Percentiles rank a stretch among this genome's conserved stretches.
Evolutionary conservation across 2,797 vertebrate species (phyloP).

Genomic region (Gallinago nigripennis): DNA sequence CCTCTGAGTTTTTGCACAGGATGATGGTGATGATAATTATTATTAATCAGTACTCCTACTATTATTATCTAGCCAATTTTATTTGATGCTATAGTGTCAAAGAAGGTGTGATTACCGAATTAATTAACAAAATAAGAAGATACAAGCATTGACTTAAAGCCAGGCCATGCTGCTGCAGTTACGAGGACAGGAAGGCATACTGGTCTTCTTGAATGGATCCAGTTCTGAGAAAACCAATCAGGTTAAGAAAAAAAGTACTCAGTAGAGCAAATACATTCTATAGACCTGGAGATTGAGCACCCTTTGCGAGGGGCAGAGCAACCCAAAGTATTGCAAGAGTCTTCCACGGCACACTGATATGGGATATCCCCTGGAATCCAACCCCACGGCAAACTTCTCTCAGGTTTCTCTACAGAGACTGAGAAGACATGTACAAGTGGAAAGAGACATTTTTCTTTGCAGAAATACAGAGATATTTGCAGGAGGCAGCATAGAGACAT

Average conservation of each 20-base stretch:
- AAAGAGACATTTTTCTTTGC: background rate
- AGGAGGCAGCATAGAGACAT: background rate
- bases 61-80: background rate
- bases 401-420: background rate
- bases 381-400: rapidly evolving
- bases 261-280: background rate
- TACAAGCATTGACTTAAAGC: background rate
- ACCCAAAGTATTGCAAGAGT: background rate
- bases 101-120: background rate
- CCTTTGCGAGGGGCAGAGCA: background rate
- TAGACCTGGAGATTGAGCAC: background rate
- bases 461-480: background rate
- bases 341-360: background rate
- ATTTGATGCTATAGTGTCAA: background rate
- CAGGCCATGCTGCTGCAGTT: background rate
- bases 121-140: background rate
- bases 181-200: background rate
- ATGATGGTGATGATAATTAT: no score
- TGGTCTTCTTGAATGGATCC: background rate
- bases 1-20: background rate
- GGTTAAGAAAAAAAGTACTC: background rate
- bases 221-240: background rate
- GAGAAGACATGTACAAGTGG: background rate
- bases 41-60: background rate
- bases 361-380: background rate